Evolutionary conservation across 2,113 vertebrate species (phyloP).

Genomic region (Hypanus sabinus): DNA sequence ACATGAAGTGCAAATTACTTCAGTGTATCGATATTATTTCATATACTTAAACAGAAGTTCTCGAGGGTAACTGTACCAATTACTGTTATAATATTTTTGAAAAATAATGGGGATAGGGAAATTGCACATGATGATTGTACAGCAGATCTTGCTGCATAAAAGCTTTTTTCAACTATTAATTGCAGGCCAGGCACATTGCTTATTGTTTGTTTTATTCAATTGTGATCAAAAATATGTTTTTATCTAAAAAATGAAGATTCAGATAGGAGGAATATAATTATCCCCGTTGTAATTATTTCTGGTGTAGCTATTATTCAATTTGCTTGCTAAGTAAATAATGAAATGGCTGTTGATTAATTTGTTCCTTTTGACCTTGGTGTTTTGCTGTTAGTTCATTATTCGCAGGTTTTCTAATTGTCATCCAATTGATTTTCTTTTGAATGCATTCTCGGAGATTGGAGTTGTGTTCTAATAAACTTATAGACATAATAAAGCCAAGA

Average conservation of each 20-base stretch:
- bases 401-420: constrained; percentile 10
- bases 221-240: background rate
- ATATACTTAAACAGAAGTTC: background rate
- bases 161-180: background rate
- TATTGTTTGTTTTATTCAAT: background rate
- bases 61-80: background rate
- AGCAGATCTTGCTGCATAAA: background rate
- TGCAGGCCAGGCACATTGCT: background rate
- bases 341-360: background rate
- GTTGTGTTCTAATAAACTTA: background rate
- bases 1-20: background rate
- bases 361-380: constrained; percentile 18
- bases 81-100: background rate
- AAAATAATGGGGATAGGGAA: background rate
- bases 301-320: background rate
- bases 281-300: background rate
- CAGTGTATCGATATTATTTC: background rate
- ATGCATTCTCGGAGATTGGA: background rate
- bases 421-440: background rate
- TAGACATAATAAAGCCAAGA: background rate
- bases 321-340: constrained; percentile 23
- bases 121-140: background rate
- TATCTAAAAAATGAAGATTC: background rate
- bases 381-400: constrained; percentile 23
- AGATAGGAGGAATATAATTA: background rate